A percentile compares a stretch with the other conserved stretches of the same genome.
Evolutionary conservation across 2,113 vertebrate species (phyloP).

Genomic region (Chamaetylas fuelleborni): DNA sequence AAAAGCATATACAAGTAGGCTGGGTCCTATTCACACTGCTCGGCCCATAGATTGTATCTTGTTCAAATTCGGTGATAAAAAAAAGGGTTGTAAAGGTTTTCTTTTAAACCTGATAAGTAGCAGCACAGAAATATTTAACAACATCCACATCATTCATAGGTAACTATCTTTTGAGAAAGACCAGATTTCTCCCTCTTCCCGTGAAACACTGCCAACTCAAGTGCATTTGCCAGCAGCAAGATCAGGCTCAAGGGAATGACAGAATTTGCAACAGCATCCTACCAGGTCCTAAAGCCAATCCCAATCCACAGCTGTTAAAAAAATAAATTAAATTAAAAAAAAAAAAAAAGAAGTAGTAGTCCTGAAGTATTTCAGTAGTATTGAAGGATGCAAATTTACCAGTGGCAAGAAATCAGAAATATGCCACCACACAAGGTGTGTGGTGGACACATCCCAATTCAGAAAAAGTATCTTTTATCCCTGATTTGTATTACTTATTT

Average conservation of each 20-base stretch:
- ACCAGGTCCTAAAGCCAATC: background rate
- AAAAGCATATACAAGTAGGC: background rate
- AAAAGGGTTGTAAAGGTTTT: background rate
- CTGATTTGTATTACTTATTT: background rate
- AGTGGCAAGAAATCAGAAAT: background rate
- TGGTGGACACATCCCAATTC: background rate
- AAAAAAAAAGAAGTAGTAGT: background rate
- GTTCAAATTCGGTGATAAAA: slow-evolving; percentile 27
- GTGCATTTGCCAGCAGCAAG: background rate
- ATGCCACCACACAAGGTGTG: background rate
- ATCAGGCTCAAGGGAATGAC: background rate
- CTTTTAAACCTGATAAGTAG: slow-evolving; percentile 44
- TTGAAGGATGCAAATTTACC: background rate
- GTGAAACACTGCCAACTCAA: background rate
- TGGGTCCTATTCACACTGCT: background rate
- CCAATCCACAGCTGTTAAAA: background rate
- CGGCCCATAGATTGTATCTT: background rate
- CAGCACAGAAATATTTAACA: slow-evolving; percentile 29
- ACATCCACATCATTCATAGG: slow-evolving; percentile 19
- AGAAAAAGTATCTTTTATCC: background rate
- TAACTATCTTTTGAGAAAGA: slow-evolving; percentile 51
- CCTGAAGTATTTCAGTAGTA: background rate
- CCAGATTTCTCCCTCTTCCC: slow-evolving; percentile 23
- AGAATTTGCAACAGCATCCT: background rate
- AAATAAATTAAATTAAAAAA: background rate